These are phyloP conservation scores for Zosterops borbonicus DNA, from an alignment of 2,113 vertebrate genomes.

Conservation along the genomic window DNA sequence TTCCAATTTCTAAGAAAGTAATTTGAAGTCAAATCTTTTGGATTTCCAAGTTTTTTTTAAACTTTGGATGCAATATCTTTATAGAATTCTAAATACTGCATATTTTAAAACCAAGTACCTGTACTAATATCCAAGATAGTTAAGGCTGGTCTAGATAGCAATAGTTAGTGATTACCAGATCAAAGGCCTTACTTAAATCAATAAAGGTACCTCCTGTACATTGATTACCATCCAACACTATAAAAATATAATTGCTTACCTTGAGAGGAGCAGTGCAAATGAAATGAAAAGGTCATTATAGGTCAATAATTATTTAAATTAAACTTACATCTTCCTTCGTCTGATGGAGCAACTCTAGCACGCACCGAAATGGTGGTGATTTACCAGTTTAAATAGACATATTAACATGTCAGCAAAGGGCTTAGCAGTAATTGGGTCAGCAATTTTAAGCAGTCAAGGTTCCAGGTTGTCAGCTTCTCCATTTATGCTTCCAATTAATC, in stretches of 20 bases:
- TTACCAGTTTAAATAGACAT: slow-evolving; percentile 68
- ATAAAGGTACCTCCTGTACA: slow-evolving; percentile 58
- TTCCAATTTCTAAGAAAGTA: neutral
- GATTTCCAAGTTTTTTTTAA: neutral
- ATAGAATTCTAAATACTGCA: neutral
- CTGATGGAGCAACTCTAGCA: neutral
- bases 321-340: slow-evolving; percentile 65
- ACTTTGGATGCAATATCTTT: neutral
- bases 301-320: slow-evolving; percentile 74
- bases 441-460: slow-evolving; percentile 68
- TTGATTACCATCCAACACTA: slow-evolving; percentile 67
- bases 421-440: slow-evolving; percentile 69
- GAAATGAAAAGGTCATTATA: slow-evolving; percentile 65
- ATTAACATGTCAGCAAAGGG: slow-evolving; percentile 69
- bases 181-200: slow-evolving; percentile 69
- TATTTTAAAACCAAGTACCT: neutral
- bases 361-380: slow-evolving; percentile 26
- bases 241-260: slow-evolving; percentile 74
- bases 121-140: neutral
- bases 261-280: slow-evolving; percentile 53
- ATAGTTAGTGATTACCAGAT: slow-evolving; percentile 61
- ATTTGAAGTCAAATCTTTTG: neutral
- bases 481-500: slow-evolving; percentile 67
- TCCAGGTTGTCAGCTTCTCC: slow-evolving; percentile 65
- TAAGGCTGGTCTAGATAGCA: slow-evolving; percentile 12